phyloP scores from a whole-genome alignment of 2,113 vertebrate genomes.

The Salvelinus fontinalis region DNA sequence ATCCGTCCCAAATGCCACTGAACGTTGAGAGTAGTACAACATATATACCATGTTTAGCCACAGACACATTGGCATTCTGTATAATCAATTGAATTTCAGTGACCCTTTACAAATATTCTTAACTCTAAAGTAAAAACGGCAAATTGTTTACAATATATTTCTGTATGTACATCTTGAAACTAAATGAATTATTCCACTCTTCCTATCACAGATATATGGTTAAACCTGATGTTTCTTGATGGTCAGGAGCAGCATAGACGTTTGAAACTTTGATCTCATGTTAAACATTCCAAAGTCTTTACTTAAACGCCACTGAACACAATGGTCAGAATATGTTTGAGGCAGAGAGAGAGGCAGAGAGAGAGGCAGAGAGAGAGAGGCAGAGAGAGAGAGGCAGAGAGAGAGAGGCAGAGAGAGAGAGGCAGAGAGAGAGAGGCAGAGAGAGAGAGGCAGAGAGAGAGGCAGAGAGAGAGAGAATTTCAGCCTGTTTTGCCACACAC shows the following conservation, averaged over 20 bases:
- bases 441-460: too few species aligned
- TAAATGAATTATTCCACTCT: constrained; percentile 17
- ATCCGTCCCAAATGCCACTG: constrained; percentile 34
- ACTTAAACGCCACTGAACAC: constrained; percentile 54
- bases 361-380: too few species aligned
- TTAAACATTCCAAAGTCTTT: constrained; percentile 45
- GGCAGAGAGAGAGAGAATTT: too few species aligned
- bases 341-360: constrained; percentile 15
- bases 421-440: constrained; percentile 16
- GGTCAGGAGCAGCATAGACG: constrained; percentile 39
- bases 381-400: too few species aligned
- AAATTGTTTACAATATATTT: neutral
- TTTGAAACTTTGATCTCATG: constrained; percentile 50
- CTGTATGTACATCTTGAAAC: neutral
- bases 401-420: neutral
- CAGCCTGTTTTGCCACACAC: neutral
- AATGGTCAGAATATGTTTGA: constrained; percentile 37
- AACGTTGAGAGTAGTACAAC: neutral
- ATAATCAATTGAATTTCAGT: neutral
- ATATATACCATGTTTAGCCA: constrained; percentile 1
- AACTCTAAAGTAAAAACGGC: neutral
- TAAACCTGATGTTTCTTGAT: constrained; percentile 29
- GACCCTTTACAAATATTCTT: neutral
- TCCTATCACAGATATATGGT: constrained; percentile 1
- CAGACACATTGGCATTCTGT: neutral